Percentiles rank a stretch among this genome's conserved stretches.
phyloP scores from a whole-genome alignment of 2,797 vertebrate genomes.

The Scleropages formosus region DNA sequence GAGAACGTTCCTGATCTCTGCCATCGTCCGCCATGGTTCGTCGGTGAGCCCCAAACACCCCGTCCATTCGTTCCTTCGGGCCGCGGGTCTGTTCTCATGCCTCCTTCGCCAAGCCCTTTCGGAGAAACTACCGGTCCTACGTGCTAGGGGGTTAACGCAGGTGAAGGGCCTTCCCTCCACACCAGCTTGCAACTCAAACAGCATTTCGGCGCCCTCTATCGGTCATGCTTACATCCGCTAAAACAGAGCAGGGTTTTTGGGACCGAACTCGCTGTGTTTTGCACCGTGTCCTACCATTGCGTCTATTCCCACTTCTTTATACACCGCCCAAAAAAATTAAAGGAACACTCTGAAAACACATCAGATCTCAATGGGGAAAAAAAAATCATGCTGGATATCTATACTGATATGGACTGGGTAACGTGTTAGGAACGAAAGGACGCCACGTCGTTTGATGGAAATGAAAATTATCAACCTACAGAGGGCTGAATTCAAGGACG shows the following conservation, averaged over 20 bases:
- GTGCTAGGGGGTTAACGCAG: background rate
- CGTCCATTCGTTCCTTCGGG: conserved; percentile 6
- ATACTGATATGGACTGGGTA: too few relatives aligned
- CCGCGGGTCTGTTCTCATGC: background rate
- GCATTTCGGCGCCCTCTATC: conserved; percentile 44
- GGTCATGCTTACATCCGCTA: conserved; percentile 15
- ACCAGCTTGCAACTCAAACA: conserved; percentile 6
- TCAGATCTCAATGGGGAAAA: too few relatives aligned
- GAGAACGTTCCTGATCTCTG: conserved; percentile 38
- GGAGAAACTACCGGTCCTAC: background rate
- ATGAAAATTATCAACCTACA: too few relatives aligned
- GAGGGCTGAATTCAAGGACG: too few relatives aligned
- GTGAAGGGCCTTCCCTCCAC: background rate
- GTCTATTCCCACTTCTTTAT: too few relatives aligned
- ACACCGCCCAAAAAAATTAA: too few relatives aligned
- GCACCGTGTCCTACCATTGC: too few relatives aligned
- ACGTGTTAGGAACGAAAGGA: too few relatives aligned
- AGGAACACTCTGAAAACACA: too few relatives aligned
- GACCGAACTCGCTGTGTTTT: too few relatives aligned
- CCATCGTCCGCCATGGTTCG: background rate
- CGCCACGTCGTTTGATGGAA: too few relatives aligned
- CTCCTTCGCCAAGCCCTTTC: background rate
- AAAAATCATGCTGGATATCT: too few relatives aligned
- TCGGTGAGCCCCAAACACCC: conserved; percentile 26
- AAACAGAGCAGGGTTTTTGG: background rate